Evolutionary conservation across 2,888 invertebrate species (phyloP), one percentile per base, ranked within the genome.

Genomic region (Agrilus biguttatus): DNA sequence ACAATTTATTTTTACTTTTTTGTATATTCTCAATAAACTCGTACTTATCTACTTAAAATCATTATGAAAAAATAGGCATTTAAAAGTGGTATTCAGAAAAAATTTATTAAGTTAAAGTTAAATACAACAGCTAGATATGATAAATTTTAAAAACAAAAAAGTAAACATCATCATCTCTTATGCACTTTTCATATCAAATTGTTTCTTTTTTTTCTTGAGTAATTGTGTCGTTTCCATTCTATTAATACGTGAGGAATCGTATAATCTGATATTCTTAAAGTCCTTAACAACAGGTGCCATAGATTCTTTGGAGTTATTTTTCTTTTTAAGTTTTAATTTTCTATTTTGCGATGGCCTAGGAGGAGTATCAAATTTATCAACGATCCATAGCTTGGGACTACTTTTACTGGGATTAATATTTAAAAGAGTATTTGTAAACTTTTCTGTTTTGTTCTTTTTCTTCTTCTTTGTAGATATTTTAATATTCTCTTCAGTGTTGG

Each of bases 191-290:
- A 19, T 14, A 19, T 17, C 17, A 17, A 37, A 19, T 43, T 37
- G 34, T 33, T 46, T 48, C 38, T 45, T 41, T 34, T 53, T 56
- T 40, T 55, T 58, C 41, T 51, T 56, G 36, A 59, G 48, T 7
- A 58, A 47, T 12, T 42, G 51, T 38, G 53, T 54, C 7, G 56
- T 53, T 33, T 55, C 55, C 36, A 57, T 49, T 33, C 60, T 53
- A 33, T 49, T 55, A 13, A 56, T 53, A 17, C 60, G 48, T 3
- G 46, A 46, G n/a, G 55, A 38, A 53, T 57, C 53, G 35, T 56
- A 55, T 14, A 61, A 46, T 55, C 57, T 56, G 45, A 52, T 51
- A 48, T 54, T 61, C 51, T 56, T 61, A 48, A 62, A 62, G 55
- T 63, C 62, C 49, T 61, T 62, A 6, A 55, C 33, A 23, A 36